Conservation (phyloP, 2,113 vertebrate genomes). For the Spea multiplicata region DNA sequence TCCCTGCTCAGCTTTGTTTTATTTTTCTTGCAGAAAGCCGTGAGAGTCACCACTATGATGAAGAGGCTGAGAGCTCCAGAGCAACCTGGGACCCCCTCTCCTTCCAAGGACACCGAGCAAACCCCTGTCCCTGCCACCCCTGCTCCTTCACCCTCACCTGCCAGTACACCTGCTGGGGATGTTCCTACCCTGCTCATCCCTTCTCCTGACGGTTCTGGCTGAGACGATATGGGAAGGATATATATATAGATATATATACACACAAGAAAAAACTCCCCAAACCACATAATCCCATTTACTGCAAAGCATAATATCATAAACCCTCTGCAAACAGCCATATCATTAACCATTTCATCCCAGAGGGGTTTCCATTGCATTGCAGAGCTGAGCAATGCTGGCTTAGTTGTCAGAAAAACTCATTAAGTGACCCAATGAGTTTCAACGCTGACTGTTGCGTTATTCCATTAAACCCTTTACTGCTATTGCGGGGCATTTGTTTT, state of each 20-base stretch:
- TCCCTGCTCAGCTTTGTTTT: background rate
- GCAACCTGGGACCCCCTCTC: conserved; percentile 54
- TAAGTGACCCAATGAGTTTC: conserved; percentile 1
- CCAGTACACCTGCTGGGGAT: conserved; percentile 32
- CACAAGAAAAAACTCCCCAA: background rate
- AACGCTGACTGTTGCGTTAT: background rate
- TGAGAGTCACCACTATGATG: conserved; percentile 96
- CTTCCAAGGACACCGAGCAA: conserved; percentile 26
- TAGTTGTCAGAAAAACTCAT: background rate
- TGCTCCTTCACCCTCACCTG: conserved; percentile 12
- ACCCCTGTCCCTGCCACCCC: conserved; percentile 24
- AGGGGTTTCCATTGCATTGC: conserved; percentile 7
- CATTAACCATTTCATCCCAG: conserved; percentile 7
- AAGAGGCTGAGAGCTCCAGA: conserved; percentile 88
- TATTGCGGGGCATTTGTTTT: conserved; percentile 15
- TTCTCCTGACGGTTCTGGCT: conserved; percentile 25
- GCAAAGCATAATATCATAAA: conserved; percentile 21
- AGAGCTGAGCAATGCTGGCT: background rate
- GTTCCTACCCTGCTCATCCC: conserved; percentile 20
- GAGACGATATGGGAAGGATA: background rate
- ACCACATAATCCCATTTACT: conserved; percentile 6
- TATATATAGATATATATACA: background rate
- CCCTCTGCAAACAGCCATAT: background rate
- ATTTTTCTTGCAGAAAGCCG: conserved; percentile 80
- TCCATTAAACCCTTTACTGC: conserved; percentile 19